Conservation (phyloP, 2,888 invertebrate species). For the Cantharis flavilabris region DNA sequence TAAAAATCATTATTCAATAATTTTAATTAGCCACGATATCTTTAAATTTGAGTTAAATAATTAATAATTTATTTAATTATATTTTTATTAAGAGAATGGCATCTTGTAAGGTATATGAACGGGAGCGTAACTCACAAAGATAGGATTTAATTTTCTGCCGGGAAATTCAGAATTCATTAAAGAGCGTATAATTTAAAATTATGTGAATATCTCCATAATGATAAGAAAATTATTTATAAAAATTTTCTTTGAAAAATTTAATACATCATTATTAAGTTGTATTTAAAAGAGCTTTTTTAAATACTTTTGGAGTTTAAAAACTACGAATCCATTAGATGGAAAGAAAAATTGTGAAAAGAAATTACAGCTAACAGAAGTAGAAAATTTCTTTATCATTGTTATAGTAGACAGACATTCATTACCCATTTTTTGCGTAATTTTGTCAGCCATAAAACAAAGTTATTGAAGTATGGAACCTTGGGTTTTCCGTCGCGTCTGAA, state of each 20-base stretch:
- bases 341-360: not conserved
- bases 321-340: not conserved
- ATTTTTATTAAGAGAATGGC: not conserved
- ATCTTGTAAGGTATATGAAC: not conserved
- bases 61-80: not conserved
- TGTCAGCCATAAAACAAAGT: constrained; percentile 42
- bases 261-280: not conserved
- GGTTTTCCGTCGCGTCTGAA: constrained; percentile 46
- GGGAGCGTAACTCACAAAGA: not conserved
- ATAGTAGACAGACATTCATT: constrained; percentile 28
- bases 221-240: not conserved
- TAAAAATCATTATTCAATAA: not conserved
- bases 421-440: constrained; percentile 28
- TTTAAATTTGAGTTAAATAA: not conserved
- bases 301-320: not conserved
- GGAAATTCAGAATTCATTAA: not conserved
- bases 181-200: not conserved
- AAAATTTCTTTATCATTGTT: constrained; percentile 19
- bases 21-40: not conserved
- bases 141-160: not conserved
- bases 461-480: constrained; percentile 49
- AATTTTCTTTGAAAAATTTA: not conserved
- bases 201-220: not conserved
- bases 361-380: not conserved
- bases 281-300: not conserved